phyloP scores from a whole-genome alignment of 2,888 invertebrate species.

The Sericinus montela region DNA sequence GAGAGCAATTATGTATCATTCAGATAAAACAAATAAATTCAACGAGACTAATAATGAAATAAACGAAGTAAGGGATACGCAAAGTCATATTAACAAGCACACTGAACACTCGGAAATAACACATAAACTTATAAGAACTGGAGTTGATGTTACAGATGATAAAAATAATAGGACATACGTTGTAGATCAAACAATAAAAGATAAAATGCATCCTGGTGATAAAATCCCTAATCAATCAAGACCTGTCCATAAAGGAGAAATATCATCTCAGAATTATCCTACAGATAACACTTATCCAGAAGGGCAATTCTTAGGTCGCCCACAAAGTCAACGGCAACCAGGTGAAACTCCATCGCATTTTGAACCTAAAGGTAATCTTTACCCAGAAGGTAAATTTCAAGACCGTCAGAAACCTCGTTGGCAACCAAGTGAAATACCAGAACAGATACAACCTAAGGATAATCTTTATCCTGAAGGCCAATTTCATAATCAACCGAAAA shows the following conservation, averaged over 20 bases:
- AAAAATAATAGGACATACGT: background rate
- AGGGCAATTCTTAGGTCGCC: too few relatives aligned
- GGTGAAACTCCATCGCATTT: too few relatives aligned
- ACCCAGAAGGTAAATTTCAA: background rate
- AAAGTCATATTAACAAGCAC: background rate
- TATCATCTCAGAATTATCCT: too few relatives aligned
- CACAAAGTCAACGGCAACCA: too few relatives aligned
- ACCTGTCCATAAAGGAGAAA: too few relatives aligned
- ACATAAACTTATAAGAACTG: background rate
- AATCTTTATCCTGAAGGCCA: too few relatives aligned
- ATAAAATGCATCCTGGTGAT: too few relatives aligned
- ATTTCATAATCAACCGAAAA: too few relatives aligned
- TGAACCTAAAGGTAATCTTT: too few relatives aligned
- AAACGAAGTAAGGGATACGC: background rate
- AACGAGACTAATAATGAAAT: slow-evolving; percentile 5
- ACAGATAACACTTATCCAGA: too few relatives aligned
- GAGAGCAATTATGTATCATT: slow-evolving; percentile 73
- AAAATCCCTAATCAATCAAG: too few relatives aligned
- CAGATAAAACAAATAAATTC: slow-evolving; percentile 64
- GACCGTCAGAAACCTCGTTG: background rate
- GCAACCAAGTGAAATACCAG: slow-evolving; percentile 6
- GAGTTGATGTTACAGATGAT: slow-evolving; percentile 13
- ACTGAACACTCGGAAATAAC: background rate
- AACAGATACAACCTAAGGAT: too few relatives aligned
- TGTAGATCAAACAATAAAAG: background rate